These are phyloP conservation scores for Volucella zonaria DNA, from an alignment of 2,888 invertebrate genomes.

Conservation along the genomic window DNA sequence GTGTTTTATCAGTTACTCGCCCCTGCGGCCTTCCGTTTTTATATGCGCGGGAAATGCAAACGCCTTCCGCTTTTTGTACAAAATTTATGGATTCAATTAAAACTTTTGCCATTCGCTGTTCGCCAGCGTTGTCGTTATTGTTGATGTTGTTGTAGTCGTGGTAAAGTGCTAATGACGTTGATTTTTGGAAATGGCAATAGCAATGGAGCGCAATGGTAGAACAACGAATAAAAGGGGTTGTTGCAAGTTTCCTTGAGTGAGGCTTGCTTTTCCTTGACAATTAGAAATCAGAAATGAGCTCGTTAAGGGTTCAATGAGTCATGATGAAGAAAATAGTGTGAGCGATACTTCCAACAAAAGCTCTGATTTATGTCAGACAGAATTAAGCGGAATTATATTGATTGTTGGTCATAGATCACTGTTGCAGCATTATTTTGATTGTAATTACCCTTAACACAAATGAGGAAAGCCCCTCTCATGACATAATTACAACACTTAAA, in stretches of 20 bases:
- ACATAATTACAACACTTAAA: too few species aligned
- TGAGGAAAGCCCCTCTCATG: too few species aligned
- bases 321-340: slow-evolving; percentile 3
- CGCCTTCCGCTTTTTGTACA: slow-evolving; percentile 70
- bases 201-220: slow-evolving; percentile 26
- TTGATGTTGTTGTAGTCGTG: slow-evolving; percentile 51
- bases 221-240: slow-evolving; percentile 47
- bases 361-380: background rate
- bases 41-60: slow-evolving; percentile 47
- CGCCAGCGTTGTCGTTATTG: slow-evolving; percentile 33
- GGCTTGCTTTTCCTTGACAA: slow-evolving; percentile 43
- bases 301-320: slow-evolving; percentile 7
- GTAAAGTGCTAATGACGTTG: slow-evolving; percentile 53
- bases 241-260: slow-evolving; percentile 31
- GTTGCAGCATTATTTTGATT: too few species aligned
- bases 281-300: slow-evolving; percentile 35
- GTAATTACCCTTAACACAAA: too few species aligned
- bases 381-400: too few species aligned
- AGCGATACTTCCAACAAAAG: background rate
- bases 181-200: slow-evolving; percentile 49
- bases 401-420: too few species aligned
- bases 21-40: slow-evolving; percentile 49
- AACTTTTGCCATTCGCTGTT: slow-evolving; percentile 79
- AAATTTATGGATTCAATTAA: slow-evolving; percentile 81
- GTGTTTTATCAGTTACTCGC: slow-evolving; percentile 63